Percentiles rank a stretch among this genome's conserved stretches.
phyloP scores from a whole-genome alignment of 2,113 vertebrate species.

The Recurvirostra avosetta region DNA sequence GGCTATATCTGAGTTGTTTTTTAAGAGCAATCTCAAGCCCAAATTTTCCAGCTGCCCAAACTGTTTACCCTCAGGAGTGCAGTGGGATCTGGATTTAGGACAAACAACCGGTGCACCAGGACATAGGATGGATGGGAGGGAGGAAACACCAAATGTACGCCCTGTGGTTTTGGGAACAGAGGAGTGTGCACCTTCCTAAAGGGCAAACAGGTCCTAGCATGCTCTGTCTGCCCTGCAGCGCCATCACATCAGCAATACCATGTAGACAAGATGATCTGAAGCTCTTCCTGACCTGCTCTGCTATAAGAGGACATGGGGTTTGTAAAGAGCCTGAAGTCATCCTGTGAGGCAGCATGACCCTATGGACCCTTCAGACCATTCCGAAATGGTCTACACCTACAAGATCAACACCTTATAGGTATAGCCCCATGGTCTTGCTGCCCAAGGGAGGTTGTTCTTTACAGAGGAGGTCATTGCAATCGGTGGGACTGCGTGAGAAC shows the following conservation, averaged over 20 bases:
- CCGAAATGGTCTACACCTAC: background rate
- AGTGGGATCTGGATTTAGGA: background rate
- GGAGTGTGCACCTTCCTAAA: background rate
- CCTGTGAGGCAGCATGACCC: background rate
- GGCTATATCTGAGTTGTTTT: background rate
- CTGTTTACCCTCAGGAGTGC: background rate
- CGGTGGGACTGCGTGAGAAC: background rate
- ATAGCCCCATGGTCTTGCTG: background rate
- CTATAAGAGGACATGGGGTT: background rate
- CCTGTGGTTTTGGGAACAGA: background rate
- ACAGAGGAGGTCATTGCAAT: background rate
- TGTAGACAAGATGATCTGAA: background rate
- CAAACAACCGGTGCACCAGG: background rate
- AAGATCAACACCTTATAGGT: background rate
- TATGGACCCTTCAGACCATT: background rate
- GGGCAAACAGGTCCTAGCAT: background rate
- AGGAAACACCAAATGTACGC: background rate
- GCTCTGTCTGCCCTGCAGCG: background rate
- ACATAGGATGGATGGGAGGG: background rate
- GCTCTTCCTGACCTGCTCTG: background rate
- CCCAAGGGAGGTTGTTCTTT: background rate
- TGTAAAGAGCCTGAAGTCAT: background rate
- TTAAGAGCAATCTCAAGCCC: background rate
- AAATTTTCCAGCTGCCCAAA: background rate
- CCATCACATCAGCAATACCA: background rate